A percentile compares a stretch with the other conserved stretches of the same genome.
Conservation (phyloP, 1,140 invertebrate genomes). For the Caenorhabditis inopinata region DNA sequence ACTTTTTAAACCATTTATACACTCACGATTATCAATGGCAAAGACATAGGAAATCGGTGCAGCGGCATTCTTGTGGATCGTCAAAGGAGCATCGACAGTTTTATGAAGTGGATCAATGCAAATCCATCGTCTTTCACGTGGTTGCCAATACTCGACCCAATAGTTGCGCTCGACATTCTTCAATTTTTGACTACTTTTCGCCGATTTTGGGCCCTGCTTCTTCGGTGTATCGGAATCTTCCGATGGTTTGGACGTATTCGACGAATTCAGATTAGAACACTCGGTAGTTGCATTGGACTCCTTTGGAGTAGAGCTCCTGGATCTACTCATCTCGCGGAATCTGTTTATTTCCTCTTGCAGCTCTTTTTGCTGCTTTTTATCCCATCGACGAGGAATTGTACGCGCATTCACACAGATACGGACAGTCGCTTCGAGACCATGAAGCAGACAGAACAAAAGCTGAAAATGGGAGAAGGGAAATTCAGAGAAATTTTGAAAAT, state of each 20-base stretch:
- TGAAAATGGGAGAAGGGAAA: background rate
- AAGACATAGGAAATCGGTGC: slow-evolving; percentile 53
- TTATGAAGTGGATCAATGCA: slow-evolving; percentile 39
- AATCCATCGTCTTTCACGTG: slow-evolving; percentile 49
- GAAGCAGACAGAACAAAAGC: slow-evolving; percentile 39
- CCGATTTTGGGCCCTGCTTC: slow-evolving; percentile 26
- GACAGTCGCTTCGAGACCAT: background rate
- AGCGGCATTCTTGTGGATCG: slow-evolving; percentile 21
- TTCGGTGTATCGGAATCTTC: background rate
- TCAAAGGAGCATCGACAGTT: slow-evolving; percentile 19
- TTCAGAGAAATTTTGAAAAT: no score
- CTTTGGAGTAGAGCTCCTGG: background rate
- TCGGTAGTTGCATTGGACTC: background rate
- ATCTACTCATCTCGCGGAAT: background rate
- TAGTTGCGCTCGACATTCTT: slow-evolving; percentile 8
- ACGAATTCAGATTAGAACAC: background rate
- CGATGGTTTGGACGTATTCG: background rate
- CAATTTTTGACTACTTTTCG: slow-evolving; percentile 15
- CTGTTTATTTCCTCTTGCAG: background rate
- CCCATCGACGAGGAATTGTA: background rate
- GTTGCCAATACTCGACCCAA: slow-evolving; percentile 52
- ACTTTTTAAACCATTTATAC: background rate
- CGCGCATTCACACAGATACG: slow-evolving; percentile 21
- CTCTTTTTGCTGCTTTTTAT: slow-evolving; percentile 1
- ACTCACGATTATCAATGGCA: slow-evolving; percentile 56